Evolutionary conservation across 2,888 invertebrate genomes (phyloP).

Genomic region (Tryphoninae sp.): DNA sequence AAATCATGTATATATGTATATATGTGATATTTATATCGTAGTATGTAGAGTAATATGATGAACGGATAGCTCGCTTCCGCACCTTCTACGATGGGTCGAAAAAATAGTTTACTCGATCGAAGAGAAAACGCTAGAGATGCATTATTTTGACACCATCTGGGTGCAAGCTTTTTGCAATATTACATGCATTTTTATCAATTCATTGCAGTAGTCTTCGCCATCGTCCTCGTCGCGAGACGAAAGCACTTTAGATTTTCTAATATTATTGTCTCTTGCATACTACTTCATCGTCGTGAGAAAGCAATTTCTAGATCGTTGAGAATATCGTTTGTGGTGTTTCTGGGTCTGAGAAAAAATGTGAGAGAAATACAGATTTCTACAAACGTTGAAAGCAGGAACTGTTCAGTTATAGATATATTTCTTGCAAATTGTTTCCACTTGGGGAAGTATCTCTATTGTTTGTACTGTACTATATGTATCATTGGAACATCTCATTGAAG

Average conservation of each 20-base stretch:
- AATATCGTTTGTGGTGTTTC: conserved; percentile 49
- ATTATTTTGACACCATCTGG: conserved; percentile 28
- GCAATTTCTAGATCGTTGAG: conserved; percentile 37
- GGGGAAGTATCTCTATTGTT: conserved; percentile 38
- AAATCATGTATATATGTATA: conserved; percentile 21
- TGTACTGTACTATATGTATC: conserved; percentile 17
- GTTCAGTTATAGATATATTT: conserved; percentile 56
- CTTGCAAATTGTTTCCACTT: conserved; percentile 47
- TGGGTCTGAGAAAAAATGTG: conserved; percentile 6
- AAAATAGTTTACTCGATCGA: neutral
- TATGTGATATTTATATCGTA: neutral
- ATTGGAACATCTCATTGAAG: conserved; percentile 32
- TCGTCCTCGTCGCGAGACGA: conserved; percentile 14
- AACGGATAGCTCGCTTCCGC: conserved; percentile 7
- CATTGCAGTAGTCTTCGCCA: conserved; percentile 20
- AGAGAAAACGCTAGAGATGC: conserved; percentile 21
- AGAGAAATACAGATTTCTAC: neutral
- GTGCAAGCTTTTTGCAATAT: conserved; percentile 55
- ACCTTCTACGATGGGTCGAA: neutral
- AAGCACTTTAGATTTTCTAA: conserved; percentile 45
- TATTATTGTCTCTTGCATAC: conserved; percentile 16
- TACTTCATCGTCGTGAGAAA: conserved; percentile 30
- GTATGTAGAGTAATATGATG: conserved; percentile 23
- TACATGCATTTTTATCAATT: conserved; percentile 53
- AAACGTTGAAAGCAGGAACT: conserved; percentile 8